Percentiles rank a stretch among this genome's conserved stretches.
These are phyloP conservation scores for Varecia variegata DNA, from an alignment of 2,797 vertebrate genomes.

Conservation along the genomic window DNA sequence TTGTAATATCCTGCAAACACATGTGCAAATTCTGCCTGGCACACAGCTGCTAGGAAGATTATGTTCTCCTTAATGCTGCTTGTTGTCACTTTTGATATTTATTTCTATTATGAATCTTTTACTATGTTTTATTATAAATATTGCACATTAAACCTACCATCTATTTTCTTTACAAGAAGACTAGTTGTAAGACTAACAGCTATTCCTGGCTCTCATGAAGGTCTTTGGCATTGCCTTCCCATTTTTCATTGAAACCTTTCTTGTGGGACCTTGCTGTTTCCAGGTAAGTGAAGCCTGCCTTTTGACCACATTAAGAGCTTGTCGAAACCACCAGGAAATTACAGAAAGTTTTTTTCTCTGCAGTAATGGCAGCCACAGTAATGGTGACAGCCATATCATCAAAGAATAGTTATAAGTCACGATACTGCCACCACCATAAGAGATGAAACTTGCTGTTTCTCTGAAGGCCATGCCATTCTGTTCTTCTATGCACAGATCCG, in stretches of 20 bases:
- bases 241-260: constrained; percentile 12
- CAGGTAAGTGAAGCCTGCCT: not conserved
- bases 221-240: not conserved
- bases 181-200: constrained; percentile 36
- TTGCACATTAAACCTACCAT: not conserved
- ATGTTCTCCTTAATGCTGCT: not conserved
- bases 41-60: constrained; percentile 19
- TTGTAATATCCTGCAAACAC: constrained; percentile 60
- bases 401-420: not conserved
- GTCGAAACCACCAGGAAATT: not conserved
- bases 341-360: not conserved
- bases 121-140: constrained; percentile 45
- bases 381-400: not conserved
- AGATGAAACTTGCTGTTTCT: not conserved
- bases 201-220: not conserved
- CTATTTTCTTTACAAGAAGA: constrained; percentile 35
- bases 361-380: not conserved
- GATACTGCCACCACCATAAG: not conserved
- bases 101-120: constrained; percentile 11
- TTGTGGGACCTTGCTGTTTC: not conserved
- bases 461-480: not conserved
- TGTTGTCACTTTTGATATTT: constrained; percentile 21
- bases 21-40: constrained; percentile 52
- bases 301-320: not conserved
- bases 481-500: not conserved